Evolutionary conservation across 2,888 invertebrate species (phyloP).

Genomic region (Xanthorhoe designata): DNA sequence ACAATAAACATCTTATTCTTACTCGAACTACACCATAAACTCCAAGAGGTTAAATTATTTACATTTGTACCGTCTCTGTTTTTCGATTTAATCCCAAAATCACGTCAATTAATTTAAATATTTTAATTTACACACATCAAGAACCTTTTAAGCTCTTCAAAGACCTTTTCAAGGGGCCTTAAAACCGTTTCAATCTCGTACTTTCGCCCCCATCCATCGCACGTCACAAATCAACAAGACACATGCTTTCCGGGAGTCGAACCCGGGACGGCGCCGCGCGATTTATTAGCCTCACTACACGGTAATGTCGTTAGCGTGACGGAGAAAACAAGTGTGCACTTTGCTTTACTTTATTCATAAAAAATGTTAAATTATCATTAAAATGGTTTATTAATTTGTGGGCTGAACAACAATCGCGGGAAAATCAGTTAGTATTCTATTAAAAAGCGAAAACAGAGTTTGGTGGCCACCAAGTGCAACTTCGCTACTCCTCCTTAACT

Average conservation of each 20-base stretch:
- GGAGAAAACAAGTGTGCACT: slow-evolving; percentile 50
- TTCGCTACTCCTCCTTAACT: too few species aligned
- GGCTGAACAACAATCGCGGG: too few species aligned
- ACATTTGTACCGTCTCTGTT: too few species aligned
- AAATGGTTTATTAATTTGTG: too few species aligned
- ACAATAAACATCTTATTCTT: too few species aligned
- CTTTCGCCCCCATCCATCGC: slow-evolving; percentile 67
- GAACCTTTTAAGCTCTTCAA: slow-evolving; percentile 8
- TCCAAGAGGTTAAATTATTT: too few species aligned
- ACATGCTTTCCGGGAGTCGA: slow-evolving; percentile 76
- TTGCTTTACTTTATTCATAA: slow-evolving; percentile 31
- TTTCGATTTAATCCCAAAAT: not conserved
- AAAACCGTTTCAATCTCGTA: slow-evolving; percentile 35
- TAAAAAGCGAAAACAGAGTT: too few species aligned
- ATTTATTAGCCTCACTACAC: slow-evolving; percentile 74
- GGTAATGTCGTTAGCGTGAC: slow-evolving; percentile 64
- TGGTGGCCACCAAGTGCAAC: too few species aligned
- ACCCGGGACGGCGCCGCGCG: slow-evolving; percentile 66
- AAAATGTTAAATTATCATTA: slow-evolving; percentile 1
- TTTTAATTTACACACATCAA: not conserved
- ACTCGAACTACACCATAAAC: too few species aligned
- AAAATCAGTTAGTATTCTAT: too few species aligned
- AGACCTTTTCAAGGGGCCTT: slow-evolving; percentile 14
- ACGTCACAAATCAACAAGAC: slow-evolving; percentile 82
- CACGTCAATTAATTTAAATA: not conserved